Base-by-base conservation (phyloP, 2,888 invertebrate genomes). In the Priocnemis perturbator region DNA sequence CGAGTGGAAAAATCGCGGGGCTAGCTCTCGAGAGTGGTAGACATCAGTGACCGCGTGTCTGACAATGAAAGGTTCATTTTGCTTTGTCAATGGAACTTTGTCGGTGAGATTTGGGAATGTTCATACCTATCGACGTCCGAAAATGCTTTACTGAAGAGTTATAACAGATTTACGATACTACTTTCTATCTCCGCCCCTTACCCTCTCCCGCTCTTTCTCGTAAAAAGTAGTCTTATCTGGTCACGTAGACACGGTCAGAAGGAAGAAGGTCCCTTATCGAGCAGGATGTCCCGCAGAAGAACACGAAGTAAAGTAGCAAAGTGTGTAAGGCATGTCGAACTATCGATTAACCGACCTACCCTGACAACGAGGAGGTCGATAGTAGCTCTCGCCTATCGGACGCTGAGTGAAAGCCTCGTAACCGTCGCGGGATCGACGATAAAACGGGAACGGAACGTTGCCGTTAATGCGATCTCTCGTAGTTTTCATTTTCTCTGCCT, bases 251-350 rank as follows among this genome's bases (percentile, higher is more conserved):
- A 67, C 58, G 62, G 56, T 50, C 65, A 67, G 70, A 69, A 69
- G 69, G 64, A 37, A 37, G 37, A 37, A 37, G 37, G 14, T 3
- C 11, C 71, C 81, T 83, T 83, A 83, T 83, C 83, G 81, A 66
- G 72, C 73, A 73, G 77, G 81, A 81, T 77, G 76, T 83, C 76
- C 75, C 55, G 67, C 71, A 60, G 70, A 70, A 76, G 76, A 76
- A 80, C 77, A 75, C 74, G 73, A 71, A 76, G 77, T 83, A 83
- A 37, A 83, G 83, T 83, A 83, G 82, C 83, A 83, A 83, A 83
- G 78, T 82, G 77, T 83, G 83, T 83, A 82, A 79, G 78, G 64
- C 73, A 74, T 73, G 74, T 76, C 73, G 71, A 75, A 65, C 80
- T 79, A 82, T 83, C 83, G 81, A 77, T 74, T 74, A 71, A 64